Base-by-base conservation (phyloP, 2,888 invertebrate genomes). In the Unio pictorum region DNA sequence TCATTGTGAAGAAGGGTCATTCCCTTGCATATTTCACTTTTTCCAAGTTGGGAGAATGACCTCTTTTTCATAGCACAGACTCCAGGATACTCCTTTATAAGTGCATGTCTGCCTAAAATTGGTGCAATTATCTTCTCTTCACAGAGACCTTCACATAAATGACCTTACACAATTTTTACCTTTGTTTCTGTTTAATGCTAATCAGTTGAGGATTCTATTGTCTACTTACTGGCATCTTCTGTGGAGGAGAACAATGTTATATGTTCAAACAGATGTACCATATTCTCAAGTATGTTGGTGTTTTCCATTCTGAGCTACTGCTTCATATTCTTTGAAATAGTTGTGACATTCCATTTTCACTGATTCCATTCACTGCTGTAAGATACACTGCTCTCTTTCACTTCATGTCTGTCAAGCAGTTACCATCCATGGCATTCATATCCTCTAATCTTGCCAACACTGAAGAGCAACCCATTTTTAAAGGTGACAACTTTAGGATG, bases 11-110 rank as follows among this genome's bases (percentile, higher is more conserved):
- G 62, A 34, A 30, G 30, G 5, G 45, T 62, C 1, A 62, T 62
- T 15, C 62, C 2, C 45, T 62, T 62, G 62, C 62, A 62, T 30
- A 62, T 62, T 62, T 62, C 62, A 34, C n/a, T 62, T 17, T 28
- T 30, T 62, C 15, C 45, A 18, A 62, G 34, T 23, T 62, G 30
- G 17, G 45, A 62, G 45, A 62, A 62, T 18, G 62, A 62, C 45
- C 62, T 28, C 61, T 61, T 61, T n/a, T 15, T 1, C 26, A 8
- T 61, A n/a, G 61, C 61, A 62, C 62, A 62, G 45, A 62, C 28
- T 34, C 62, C 62, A 4, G 62, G 34, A 3, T 45, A 11, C 30
- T 62, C 62, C 45, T 62, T 62, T 2, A 62, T 23, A 45, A 62
- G 45, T 15, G 30, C 62, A 23, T n/a, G 4, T 61, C 6, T 62